Evolutionary conservation across 2,113 vertebrate species (phyloP).

Genomic region (Oophaga pumilio): DNA sequence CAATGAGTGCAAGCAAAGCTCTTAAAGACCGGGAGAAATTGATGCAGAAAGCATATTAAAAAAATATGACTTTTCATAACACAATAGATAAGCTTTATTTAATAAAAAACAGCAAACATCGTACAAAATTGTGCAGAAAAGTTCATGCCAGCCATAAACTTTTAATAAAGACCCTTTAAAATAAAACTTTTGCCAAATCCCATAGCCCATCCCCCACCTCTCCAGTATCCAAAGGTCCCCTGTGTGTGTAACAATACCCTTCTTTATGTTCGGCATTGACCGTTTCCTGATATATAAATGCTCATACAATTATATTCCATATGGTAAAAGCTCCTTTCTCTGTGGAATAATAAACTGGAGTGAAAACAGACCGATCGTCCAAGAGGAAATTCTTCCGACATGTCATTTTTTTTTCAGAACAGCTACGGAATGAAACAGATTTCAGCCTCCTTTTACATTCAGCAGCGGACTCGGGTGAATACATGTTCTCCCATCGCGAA

Average conservation of each 20-base stretch:
- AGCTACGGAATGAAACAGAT: constrained; percentile 62
- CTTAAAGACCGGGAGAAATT: neutral
- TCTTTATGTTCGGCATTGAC: constrained; percentile 57
- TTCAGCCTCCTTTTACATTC: neutral
- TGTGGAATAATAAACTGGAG: constrained; percentile 63
- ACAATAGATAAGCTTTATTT: neutral
- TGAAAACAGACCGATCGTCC: constrained; percentile 56
- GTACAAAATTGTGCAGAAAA: neutral
- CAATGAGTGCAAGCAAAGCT: neutral
- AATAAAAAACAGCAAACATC: neutral
- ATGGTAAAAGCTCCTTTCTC: constrained; percentile 60
- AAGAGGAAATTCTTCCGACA: constrained; percentile 59
- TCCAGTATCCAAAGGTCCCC: neutral
- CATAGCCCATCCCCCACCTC: neutral
- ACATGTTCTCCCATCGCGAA: constrained; percentile 11
- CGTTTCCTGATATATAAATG: constrained; percentile 59
- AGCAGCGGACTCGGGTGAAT: neutral
- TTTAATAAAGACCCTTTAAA: neutral
- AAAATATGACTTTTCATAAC: neutral
- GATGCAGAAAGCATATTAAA: neutral
- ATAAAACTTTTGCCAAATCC: neutral
- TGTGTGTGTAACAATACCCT: constrained; percentile 42
- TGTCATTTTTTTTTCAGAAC: constrained; percentile 32
- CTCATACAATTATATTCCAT: constrained; percentile 57
- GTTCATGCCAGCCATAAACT: neutral